phyloP scores from a whole-genome alignment of 2,888 invertebrate species.

The Drosophila sordidapex region DNA sequence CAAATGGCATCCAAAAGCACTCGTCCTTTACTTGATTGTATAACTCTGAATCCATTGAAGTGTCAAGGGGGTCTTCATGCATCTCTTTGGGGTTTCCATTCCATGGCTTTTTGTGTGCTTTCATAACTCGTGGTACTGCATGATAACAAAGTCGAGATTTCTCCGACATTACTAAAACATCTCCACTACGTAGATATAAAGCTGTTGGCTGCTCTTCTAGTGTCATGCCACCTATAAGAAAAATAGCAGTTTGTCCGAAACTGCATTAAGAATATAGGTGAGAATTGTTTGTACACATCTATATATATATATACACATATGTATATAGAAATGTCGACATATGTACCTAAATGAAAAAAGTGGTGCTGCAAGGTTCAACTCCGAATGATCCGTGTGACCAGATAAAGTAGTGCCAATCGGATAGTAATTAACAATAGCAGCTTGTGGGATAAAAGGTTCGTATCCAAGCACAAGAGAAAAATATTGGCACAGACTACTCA shows the following conservation, averaged over 20 bases:
- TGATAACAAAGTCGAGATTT: constrained; percentile 95
- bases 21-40: constrained; percentile 81
- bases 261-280: constrained; percentile 85
- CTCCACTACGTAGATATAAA: constrained; percentile 93
- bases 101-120: constrained; percentile 86
- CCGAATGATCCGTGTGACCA: constrained; percentile 98
- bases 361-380: constrained; percentile 93
- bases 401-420: constrained; percentile 96
- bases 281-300: neutral
- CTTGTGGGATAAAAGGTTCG: constrained; percentile 90
- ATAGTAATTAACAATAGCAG: constrained; percentile 98
- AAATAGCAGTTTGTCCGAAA: constrained; percentile 97
- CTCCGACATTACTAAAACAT: constrained; percentile 95
- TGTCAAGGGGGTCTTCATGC: constrained; percentile 2
- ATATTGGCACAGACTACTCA: constrained; percentile 88
- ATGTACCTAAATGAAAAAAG: constrained; percentile 94
- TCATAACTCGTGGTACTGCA: constrained; percentile 95
- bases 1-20: constrained; percentile 86
- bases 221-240: constrained; percentile 93
- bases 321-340: neutral
- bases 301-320: no score
- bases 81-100: constrained; percentile 44
- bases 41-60: constrained; percentile 39
- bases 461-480: constrained; percentile 87
- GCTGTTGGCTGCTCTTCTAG: constrained; percentile 89